Base-by-base conservation (phyloP, 2,113 vertebrate genomes). In the Paramormyrops kingsleyae region DNA sequence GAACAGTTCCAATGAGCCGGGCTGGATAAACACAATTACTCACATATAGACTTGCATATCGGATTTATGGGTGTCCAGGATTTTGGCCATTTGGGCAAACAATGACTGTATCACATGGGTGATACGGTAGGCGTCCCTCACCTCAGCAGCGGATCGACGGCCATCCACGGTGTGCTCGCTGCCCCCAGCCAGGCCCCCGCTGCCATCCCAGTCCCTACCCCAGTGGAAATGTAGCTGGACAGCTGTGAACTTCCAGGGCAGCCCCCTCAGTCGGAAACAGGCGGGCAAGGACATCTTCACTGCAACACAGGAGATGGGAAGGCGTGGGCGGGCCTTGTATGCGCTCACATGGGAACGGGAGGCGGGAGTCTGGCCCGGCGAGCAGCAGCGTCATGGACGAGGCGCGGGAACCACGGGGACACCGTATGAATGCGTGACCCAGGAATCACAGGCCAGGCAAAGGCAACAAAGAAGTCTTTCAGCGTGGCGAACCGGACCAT, bases 151-250 rank as follows among this genome's bases (percentile, higher is more conserved):
- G 21, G 95, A 94, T 2, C 95, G 95, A 74, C 92, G 92, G 0
- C 97, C 95, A 0, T 99, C 94, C 87, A 98, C 93, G 87, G 94
- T 96, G 90, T 98, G 98, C 93, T 99, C 98, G 0, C 97, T 97
- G 0, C 98, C 98, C 0, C 88, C 90, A 0, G 88, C 17, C 8
- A 47, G 87, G 0, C 95, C 94, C 0, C 95, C 94, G 4, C 94
- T 94, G 35, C 52, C 53, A 47, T 31, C 49, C 50, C 85, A 6
- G 6, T 50, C 47, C 35, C 92, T 96, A 19, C 98, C 98, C 97
- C 98, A 99, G 93, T 99, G 98, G 87, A 99, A 95, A 90, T 99
- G 98, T 66, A 99, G 95, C 93, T 99, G 98, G 0, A 93, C 94
- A 0, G 97, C 97, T 0, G 94, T 94, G n/a, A 95, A 99, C 50